A percentile compares a stretch with the other conserved stretches of the same genome.
phyloP scores from a whole-genome alignment of 2,888 invertebrate species.

The Agonum fuliginosum region DNA sequence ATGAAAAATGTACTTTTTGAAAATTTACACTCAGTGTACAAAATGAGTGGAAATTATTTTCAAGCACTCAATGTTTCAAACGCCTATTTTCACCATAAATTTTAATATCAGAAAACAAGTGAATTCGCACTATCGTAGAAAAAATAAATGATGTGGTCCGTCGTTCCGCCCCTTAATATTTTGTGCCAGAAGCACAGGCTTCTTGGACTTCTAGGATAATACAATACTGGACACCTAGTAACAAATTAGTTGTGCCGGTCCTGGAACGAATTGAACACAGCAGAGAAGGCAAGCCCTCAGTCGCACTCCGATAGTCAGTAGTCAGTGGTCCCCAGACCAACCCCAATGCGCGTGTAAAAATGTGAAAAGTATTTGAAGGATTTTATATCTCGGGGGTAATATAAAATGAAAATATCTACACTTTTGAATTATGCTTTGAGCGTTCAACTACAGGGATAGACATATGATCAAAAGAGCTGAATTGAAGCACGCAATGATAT shows the following conservation, averaged over 20 bases:
- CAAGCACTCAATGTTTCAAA: too few relatives aligned
- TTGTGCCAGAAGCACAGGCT: too few relatives aligned
- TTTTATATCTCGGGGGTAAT: constrained; percentile 57
- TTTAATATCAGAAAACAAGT: too few relatives aligned
- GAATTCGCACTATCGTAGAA: too few relatives aligned
- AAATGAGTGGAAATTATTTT: too few relatives aligned
- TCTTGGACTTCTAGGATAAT: too few relatives aligned
- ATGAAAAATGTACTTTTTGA: too few relatives aligned
- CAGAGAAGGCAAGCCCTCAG: not conserved
- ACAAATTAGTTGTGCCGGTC: not conserved
- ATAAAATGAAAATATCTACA: constrained; percentile 59
- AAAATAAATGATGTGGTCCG: too few relatives aligned
- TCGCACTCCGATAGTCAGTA: constrained; percentile 35
- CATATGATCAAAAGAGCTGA: constrained; percentile 59
- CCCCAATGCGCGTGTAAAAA: constrained; percentile 53
- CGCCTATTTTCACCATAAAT: too few relatives aligned
- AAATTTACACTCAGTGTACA: too few relatives aligned
- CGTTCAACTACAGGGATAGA: constrained; percentile 50
- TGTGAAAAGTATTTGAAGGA: constrained; percentile 54
- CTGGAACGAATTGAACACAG: not conserved
- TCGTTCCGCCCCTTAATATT: too few relatives aligned
- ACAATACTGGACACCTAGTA: too few relatives aligned
- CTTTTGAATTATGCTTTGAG: constrained; percentile 58
- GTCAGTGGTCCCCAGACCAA: constrained; percentile 15
- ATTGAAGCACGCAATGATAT: constrained; percentile 51